These are phyloP conservation scores for Xanthia icteritia DNA, from an alignment of 2,888 invertebrate species.

Conservation along the genomic window DNA sequence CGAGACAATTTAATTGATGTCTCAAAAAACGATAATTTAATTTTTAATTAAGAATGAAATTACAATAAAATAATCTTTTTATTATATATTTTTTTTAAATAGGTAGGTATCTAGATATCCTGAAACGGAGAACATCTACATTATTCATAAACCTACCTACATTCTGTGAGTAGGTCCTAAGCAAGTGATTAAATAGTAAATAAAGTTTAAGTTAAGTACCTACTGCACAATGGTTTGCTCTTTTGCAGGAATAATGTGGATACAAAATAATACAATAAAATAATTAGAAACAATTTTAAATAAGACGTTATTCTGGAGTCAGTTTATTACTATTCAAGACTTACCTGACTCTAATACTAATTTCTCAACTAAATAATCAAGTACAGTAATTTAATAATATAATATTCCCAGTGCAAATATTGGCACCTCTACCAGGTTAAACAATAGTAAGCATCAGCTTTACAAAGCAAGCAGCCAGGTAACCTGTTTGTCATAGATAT, in stretches of 20 bases:
- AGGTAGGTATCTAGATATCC: background rate
- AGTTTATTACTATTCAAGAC: background rate
- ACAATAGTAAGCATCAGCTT: conserved; percentile 55
- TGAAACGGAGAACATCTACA: background rate
- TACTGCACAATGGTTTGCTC: no score
- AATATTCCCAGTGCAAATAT: conserved; percentile 44
- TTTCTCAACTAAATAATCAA: background rate
- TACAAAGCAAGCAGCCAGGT: conserved; percentile 55
- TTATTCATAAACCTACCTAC: no score
- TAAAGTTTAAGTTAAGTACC: background rate
- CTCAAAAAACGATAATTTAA: no score
- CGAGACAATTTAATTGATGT: no score
- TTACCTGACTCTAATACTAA: background rate
- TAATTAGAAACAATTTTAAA: background rate
- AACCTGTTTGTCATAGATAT: conserved; percentile 57
- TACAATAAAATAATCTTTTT: background rate
- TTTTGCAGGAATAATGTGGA: background rate
- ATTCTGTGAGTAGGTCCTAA: no score
- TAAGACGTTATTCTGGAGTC: background rate
- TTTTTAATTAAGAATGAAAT: background rate
- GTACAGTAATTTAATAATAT: conserved; percentile 33
- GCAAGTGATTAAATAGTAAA: no score
- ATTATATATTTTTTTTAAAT: no score
- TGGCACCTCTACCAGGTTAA: conserved; percentile 35
- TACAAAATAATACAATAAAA: background rate